Evolutionary conservation across 2,113 vertebrate genomes (phyloP), one percentile per base, ranked within the genome.

Genomic region (Pterocles burchelli): DNA sequence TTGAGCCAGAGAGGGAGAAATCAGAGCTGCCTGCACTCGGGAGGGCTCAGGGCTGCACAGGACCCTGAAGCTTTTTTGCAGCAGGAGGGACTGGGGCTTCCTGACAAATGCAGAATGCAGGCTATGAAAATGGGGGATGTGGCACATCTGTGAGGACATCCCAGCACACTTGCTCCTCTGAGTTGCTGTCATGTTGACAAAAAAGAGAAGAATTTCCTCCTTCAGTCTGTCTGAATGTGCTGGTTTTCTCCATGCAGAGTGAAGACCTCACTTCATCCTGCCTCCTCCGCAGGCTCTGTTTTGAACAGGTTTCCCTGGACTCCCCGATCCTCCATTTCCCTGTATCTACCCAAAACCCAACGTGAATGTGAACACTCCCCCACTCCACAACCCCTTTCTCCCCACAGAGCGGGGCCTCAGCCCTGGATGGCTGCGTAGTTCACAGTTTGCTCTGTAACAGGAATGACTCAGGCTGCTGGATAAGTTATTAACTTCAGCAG

Each of bases 161-260:
- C 82, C 5, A 2, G 31, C 58, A n/a, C n/a, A 18, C 34, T 59
- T 31, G 29, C 4, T 48, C 33, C 70, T 70, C 46, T 1, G 5
- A 52, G 70, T 6, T 0, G 0, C 34, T 25, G 33, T 17, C 31
- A 11, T 0, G 1, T 2, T 65, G 85, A 36, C 11, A 52, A 51
- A 57, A 26, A 24, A 29, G 12, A 59, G 63, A 48, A 29, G 28
- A 26, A 65, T 55, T 91, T 51, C 49, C 34, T 52, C 38, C 57
- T 59, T 41, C 46, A 46, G 6, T 31, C 43, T 17, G 57, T 71
- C 59, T 28, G 41, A 29, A 36, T 1, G 9, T 16, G 36, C 17
- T 67, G 65, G 16, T 58, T 83, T 62, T 62, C 46, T 82, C 48
- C 31, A 36, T 2, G 4, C 15, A 19, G 71, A 63, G 58, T 0